phyloP scores from a whole-genome alignment of 2,113 vertebrate species.

The Sylvia atricapilla region DNA sequence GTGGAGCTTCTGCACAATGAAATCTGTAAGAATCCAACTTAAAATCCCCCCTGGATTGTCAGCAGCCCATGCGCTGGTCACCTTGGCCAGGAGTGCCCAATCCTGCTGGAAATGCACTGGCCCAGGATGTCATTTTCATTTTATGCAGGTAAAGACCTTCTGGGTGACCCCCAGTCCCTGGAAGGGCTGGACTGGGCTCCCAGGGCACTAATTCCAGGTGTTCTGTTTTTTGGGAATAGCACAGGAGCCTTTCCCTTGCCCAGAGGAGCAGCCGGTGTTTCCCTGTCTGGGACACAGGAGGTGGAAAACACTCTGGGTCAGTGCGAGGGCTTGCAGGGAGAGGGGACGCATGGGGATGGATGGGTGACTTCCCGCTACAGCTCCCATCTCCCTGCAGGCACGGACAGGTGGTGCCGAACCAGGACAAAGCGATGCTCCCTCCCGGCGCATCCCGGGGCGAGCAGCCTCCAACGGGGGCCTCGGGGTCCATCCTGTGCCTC shows the following conservation, averaged over 20 bases:
- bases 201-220: background rate
- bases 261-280: slow-evolving; percentile 68
- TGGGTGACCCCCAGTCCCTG: background rate
- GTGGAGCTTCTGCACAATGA: slow-evolving; percentile 83
- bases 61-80: slow-evolving; percentile 65
- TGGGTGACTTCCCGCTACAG: slow-evolving; percentile 21
- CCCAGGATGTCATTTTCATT: background rate
- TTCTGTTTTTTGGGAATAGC: background rate
- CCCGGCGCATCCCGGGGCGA: background rate
- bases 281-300: slow-evolving; percentile 83
- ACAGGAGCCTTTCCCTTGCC: background rate
- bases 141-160: background rate
- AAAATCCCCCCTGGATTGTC: slow-evolving; percentile 40
- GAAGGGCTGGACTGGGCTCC: background rate
- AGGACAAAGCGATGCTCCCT: background rate
- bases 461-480: background rate
- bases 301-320: slow-evolving; percentile 88
- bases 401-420: background rate
- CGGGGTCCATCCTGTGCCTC: background rate
- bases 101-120: background rate
- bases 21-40: slow-evolving; percentile 89
- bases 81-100: background rate
- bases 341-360: slow-evolving; percentile 68
- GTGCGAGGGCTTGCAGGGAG: slow-evolving; percentile 74
- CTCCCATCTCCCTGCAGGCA: background rate